Base-by-base conservation (phyloP, 2,797 vertebrate genomes). In the Clarias fuscus region DNA sequence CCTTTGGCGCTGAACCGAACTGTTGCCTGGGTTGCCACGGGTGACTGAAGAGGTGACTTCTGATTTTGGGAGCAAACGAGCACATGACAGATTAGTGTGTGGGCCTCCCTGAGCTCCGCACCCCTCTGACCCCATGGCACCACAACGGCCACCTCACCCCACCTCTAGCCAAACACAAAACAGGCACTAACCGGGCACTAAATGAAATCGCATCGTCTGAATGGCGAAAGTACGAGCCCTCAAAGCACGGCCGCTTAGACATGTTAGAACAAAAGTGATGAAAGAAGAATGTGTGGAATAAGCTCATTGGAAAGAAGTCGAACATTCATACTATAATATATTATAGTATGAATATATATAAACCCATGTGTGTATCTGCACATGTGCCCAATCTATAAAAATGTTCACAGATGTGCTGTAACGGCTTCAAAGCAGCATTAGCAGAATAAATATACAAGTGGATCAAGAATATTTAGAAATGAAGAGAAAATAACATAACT, bases 351-450 rank as follows among this genome's bases (percentile, higher is more conserved):
- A 33, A 37, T 56, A 56, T 56, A 53, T 53, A 53, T 53, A 43
- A 7, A 56, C 53, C 53, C 20, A 18, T 68, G 56, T 48, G 80
- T 56, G 43, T 68, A 82, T 82, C 48, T 70, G 64, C n/a, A 82
- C 80, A 82, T 91, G 90, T 91, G 92, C 70, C 77, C 93, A 94
- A 90, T 92, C 90, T 18, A 95, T 91, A 95, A 93, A 96, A 97
- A 98, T 96, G 95, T 95, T 96, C 95, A 96, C 97, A 98, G 96
- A 97, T 97, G 96, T 98, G 95, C 95, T 94, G 93, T 92, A 92
- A 92, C 91, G 93, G 92, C 92, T 92, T 92, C 92, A 93, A 88
- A 90, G 91, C 84, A 90, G 88, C 91, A 88, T 89, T 88, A 88
- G 87, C 33, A 33, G 33, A 33, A 33, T 89, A 95, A 95, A 95